phyloP scores from a whole-genome alignment of 2,888 invertebrate species.

The Cantharis rustica region DNA sequence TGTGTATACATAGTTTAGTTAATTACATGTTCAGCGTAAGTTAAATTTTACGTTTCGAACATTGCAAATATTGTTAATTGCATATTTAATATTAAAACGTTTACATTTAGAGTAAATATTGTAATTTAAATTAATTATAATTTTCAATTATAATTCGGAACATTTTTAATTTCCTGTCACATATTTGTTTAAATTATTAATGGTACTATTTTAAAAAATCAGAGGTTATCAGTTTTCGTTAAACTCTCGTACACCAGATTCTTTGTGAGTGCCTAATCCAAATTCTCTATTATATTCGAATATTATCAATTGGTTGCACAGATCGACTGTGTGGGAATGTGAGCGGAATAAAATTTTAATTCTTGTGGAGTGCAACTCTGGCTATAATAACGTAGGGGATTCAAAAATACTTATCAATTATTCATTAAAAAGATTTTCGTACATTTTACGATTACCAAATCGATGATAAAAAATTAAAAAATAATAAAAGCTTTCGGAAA shows the following conservation, averaged over 20 bases:
- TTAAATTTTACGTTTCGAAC: background rate
- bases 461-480: background rate
- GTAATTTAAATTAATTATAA: background rate
- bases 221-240: background rate
- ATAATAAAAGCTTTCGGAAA: background rate
- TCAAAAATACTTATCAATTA: background rate
- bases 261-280: background rate
- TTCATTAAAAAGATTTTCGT: background rate
- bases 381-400: background rate
- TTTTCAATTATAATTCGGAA: background rate
- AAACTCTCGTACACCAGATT: background rate
- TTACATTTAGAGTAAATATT: background rate
- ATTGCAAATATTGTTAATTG: background rate
- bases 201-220: background rate
- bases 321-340: background rate
- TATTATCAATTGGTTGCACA: background rate
- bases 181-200: background rate
- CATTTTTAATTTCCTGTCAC: background rate
- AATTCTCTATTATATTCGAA: background rate
- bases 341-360: background rate
- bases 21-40: background rate
- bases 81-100: background rate
- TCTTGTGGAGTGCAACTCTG: background rate
- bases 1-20: background rate
- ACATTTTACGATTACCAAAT: background rate